Base-by-base conservation (phyloP, 2,888 invertebrate species). In the Argyresthia goedartella region DNA sequence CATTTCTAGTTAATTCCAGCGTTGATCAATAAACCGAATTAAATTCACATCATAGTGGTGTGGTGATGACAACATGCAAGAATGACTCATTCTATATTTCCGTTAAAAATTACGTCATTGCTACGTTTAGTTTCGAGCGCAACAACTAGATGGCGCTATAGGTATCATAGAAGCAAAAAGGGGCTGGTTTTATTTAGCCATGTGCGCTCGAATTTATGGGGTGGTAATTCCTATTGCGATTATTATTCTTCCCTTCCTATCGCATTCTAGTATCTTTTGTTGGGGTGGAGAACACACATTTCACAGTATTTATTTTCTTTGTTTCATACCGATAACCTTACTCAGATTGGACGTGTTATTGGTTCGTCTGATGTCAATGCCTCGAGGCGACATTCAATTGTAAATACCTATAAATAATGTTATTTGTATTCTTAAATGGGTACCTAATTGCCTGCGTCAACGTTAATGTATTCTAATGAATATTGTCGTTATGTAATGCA, bases 91-190 rank as follows among this genome's bases (percentile, higher is more conserved):
- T 7, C 43, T 10, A 35, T 36, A 36, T 35, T 8, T 36, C 35
- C 48, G 48, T 48, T 36, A 14, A 14, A 49, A 43, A 44, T 43
- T 41, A 52, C 33, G 39, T 46, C 42, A 39, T 34, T 10, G 9
- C 36, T n/a, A 9, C 35, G 11, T 43, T 39, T 53, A 41, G 25
- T 53, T 45, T 16, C 8, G 16, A 45, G 14, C 8, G 9, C 39
- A 25, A 39, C 11, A 49, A 57, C 65, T 51, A 74, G 74, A 72
- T 74, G 75, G 72, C 72, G 73, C 52, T 65, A 72, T 61, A 52
- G 35, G 68, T 65, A 25, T n/a, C 55, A 47, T 25, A 25, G 25
- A 25, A 25, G 6, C 25, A 25, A 2, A 25, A 25, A 25, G 25
- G 25, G 25, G 25, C 8, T 39, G 9, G 39, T 4, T 39, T 39